Evolutionary conservation across 2,888 invertebrate species (phyloP).

Genomic region (Epirrita christyi): DNA sequence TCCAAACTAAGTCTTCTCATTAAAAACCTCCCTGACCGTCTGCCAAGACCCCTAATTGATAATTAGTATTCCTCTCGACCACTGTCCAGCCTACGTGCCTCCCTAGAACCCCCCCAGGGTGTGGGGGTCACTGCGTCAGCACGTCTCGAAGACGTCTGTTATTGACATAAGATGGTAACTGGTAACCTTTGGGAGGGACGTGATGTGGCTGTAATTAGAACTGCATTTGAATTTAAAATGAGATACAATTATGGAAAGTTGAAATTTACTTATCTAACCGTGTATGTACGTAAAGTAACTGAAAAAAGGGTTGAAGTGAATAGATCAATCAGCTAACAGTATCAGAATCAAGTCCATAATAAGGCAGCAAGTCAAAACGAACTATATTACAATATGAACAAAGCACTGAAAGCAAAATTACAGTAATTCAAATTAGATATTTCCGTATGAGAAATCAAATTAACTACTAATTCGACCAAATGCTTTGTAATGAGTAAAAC

Average conservation of each 20-base stretch:
- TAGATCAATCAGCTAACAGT: no score
- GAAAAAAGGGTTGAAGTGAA: not conserved
- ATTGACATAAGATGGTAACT: conserved; percentile 64
- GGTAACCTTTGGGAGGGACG: conserved; percentile 60
- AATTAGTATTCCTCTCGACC: conserved; percentile 74
- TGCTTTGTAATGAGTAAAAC: no score
- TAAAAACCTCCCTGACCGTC: conserved; percentile 36
- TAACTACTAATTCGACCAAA: no score
- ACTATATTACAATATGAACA: no score
- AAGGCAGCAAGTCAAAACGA: not conserved
- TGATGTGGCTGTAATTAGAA: conserved; percentile 49
- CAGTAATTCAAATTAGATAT: no score
- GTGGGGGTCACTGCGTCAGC: conserved; percentile 47
- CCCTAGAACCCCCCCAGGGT: conserved; percentile 38
- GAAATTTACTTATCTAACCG: conserved; percentile 7
- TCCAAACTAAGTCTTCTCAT: conserved; percentile 35
- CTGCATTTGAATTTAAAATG: conserved; percentile 30
- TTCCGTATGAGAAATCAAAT: no score
- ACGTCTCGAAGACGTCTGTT: conserved; percentile 66
- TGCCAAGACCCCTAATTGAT: conserved; percentile 67
- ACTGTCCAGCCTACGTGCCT: conserved; percentile 72
- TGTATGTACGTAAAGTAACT: not conserved
- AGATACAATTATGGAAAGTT: conserved; percentile 12
- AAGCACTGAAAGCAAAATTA: no score
- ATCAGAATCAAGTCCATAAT: not conserved